A percentile compares a stretch with the other conserved stretches of the same genome.
phyloP scores from a whole-genome alignment of 1,140 invertebrate species.

The Zaprionus capensis region DNA sequence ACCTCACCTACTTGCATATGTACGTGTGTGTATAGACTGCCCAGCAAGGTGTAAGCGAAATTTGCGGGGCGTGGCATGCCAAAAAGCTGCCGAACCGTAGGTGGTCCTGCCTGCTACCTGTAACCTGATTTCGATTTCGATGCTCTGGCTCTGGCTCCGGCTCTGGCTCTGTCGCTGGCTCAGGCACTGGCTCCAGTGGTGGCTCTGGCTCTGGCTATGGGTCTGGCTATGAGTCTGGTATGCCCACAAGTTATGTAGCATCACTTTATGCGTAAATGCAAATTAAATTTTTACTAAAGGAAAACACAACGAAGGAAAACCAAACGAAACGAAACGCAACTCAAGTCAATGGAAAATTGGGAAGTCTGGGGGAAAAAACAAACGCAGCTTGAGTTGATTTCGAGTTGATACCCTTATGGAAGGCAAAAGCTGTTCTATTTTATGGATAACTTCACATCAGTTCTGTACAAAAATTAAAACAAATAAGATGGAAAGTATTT shows the following conservation, averaged over 20 bases:
- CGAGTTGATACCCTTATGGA: neutral
- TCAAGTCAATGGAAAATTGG: slow-evolving; percentile 64
- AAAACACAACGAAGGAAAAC: slow-evolving; percentile 46
- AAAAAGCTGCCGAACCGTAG: slow-evolving; percentile 12
- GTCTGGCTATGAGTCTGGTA: neutral
- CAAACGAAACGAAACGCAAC: slow-evolving; percentile 42
- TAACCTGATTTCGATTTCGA: slow-evolving; percentile 5
- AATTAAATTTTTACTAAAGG: slow-evolving; percentile 75
- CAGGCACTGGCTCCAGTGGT: neutral
- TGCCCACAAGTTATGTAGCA: slow-evolving; percentile 43
- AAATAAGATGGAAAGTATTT: neutral
- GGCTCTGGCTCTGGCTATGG: neutral
- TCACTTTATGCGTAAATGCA: slow-evolving; percentile 79
- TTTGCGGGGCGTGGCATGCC: slow-evolving; percentile 45
- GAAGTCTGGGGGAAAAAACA: slow-evolving; percentile 22
- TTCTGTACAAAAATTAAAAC: neutral
- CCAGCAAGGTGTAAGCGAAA: slow-evolving; percentile 58
- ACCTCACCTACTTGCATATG: slow-evolving; percentile 10
- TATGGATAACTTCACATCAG: neutral
- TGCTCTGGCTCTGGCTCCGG: neutral
- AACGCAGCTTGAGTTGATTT: slow-evolving; percentile 23
- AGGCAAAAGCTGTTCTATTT: neutral
- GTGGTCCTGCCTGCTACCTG: neutral
- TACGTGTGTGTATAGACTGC: neutral
- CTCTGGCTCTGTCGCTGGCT: neutral